Percentiles rank a stretch among this genome's conserved stretches.
Evolutionary conservation across 2,797 vertebrate species (phyloP).

Genomic region (Pterois miles): DNA sequence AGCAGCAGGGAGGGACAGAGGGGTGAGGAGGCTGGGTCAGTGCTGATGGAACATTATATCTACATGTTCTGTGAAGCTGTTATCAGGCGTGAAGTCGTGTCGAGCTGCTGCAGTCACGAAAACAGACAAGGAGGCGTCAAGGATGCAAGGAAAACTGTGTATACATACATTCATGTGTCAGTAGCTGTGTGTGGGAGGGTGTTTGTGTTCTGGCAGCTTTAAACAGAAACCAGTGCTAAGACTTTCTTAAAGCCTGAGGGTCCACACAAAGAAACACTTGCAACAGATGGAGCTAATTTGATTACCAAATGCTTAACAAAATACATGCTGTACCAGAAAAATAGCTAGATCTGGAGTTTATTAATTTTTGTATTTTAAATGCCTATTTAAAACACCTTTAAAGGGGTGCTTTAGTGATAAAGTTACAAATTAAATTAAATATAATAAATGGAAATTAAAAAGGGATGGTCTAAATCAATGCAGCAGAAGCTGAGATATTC

Average conservation of each 20-base stretch:
- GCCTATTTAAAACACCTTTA: too few species aligned
- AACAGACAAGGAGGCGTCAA: slow-evolving; percentile 17
- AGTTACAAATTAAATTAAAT: too few species aligned
- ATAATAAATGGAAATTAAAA: too few species aligned
- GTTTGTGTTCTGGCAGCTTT: slow-evolving; percentile 27
- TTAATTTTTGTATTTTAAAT: neutral
- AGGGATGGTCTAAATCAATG: neutral
- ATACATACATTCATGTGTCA: slow-evolving; percentile 4
- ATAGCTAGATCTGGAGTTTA: neutral
- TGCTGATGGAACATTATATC: slow-evolving; percentile 2
- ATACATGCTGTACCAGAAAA: neutral
- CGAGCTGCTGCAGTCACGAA: slow-evolving; percentile 34
- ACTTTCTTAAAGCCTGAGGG: neutral
- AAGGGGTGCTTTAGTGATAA: neutral
- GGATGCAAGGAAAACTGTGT: neutral
- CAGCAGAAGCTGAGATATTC: neutral
- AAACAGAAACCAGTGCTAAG: slow-evolving; percentile 19
- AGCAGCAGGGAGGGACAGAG: neutral
- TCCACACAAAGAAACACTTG: neutral
- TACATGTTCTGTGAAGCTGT: slow-evolving; percentile 5
- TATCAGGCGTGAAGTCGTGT: slow-evolving; percentile 39
- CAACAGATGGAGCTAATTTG: neutral
- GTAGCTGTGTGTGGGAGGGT: slow-evolving; percentile 24
- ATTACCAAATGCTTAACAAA: neutral
- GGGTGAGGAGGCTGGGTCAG: neutral